Evolutionary conservation across 2,888 invertebrate genomes (phyloP).

Genomic region (Lapara coniferarum): DNA sequence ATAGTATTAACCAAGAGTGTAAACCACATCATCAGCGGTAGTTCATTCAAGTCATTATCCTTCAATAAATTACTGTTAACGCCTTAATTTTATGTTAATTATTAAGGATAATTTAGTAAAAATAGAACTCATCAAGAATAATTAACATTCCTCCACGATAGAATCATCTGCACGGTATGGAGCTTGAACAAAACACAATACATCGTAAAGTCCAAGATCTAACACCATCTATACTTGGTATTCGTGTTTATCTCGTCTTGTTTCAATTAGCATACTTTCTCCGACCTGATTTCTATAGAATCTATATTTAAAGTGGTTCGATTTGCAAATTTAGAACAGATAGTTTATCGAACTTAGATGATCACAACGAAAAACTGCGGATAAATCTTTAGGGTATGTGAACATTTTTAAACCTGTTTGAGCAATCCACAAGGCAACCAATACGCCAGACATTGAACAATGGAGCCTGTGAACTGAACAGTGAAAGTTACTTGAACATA

Average conservation of each 20-base stretch:
- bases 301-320: too few relatives aligned
- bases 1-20: not conserved
- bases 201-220: not conserved
- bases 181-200: not conserved
- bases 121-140: too few relatives aligned
- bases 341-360: not conserved
- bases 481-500: conserved; percentile 11
- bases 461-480: not conserved
- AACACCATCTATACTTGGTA: too few relatives aligned
- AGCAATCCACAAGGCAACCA: not conserved
- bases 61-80: not conserved
- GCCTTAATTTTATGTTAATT: too few relatives aligned
- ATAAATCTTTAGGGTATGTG: not conserved
- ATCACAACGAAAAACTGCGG: not conserved
- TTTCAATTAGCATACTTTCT: too few relatives aligned
- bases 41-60: not conserved
- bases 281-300: too few relatives aligned
- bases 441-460: conserved; percentile 8
- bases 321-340: too few relatives aligned
- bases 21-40: not conserved
- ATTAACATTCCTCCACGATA: not conserved
- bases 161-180: not conserved
- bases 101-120: too few relatives aligned
- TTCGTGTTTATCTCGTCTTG: too few relatives aligned
- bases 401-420: conserved; percentile 4